These are phyloP conservation scores for Phalacrocorax pelagicus DNA, from an alignment of 2,113 vertebrate species.

Conservation along the genomic window DNA sequence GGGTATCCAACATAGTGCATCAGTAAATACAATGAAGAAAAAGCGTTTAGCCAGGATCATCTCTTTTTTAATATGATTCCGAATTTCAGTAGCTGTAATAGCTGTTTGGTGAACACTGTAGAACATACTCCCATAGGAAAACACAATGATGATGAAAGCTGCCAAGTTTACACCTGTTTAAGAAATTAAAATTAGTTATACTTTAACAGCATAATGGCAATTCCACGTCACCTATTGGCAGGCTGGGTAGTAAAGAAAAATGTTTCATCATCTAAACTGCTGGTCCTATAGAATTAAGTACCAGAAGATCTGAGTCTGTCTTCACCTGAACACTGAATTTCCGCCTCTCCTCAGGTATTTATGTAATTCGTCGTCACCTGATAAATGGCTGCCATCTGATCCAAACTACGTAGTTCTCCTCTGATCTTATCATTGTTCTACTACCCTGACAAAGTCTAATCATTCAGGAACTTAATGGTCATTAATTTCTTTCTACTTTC, in stretches of 20 bases:
- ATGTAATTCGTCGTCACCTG: not conserved
- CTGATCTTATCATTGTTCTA: not conserved
- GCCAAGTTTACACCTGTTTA: conserved; percentile 90
- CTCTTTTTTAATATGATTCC: conserved; percentile 93
- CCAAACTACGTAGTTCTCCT: not conserved
- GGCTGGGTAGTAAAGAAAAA: not conserved
- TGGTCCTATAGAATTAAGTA: not conserved
- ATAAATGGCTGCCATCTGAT: not conserved
- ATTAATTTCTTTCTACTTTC: not conserved
- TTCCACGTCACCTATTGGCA: not conserved
- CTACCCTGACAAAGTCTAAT: not conserved
- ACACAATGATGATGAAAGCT: conserved; percentile 93
- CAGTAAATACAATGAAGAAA: conserved; percentile 97
- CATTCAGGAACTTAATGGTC: not conserved
- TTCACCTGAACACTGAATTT: not conserved
- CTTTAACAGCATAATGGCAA: not conserved
- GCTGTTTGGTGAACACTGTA: conserved; percentile 92
- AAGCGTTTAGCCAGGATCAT: conserved; percentile 93
- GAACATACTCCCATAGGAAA: conserved; percentile 97
- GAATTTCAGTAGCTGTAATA: conserved; percentile 88
- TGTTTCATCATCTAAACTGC: not conserved
- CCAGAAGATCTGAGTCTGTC: not conserved
- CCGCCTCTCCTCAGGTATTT: not conserved
- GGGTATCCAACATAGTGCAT: conserved; percentile 96
- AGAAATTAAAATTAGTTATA: conserved; percentile 15